Base-by-base conservation (phyloP, 2,888 invertebrate species). In the Helobdella robusta region DNA sequence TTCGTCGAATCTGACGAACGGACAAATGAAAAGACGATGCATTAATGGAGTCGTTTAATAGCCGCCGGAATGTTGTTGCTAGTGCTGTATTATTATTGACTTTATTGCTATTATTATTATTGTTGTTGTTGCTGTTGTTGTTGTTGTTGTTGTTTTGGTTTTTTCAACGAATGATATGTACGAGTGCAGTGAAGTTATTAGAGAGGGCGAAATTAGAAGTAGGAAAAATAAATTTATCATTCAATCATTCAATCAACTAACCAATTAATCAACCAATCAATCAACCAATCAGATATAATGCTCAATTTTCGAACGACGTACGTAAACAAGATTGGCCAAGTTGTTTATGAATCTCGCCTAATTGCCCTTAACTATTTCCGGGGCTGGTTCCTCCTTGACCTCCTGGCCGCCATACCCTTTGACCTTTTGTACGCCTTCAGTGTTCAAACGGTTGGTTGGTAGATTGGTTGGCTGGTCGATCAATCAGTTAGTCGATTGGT, bases 301-400 rank as follows among this genome's bases (percentile, higher is more conserved):
- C 85, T 95, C 73, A 94, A 94, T 84, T 94, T 94, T 83, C 87
- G 93, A 71, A 95, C 94, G 70, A 93, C 94, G 64, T 94, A 89
- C 81, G 92, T 94, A 72, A 93, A 89, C 81, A 87, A 87, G 77
- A 91, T 92, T 80, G 94, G 94, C 66, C 93, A 94, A 82, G 92
- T 94, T 66, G 91, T 95, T 68, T 91, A 91, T 68, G 87, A 90
- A 80, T 89, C 89, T 66, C 88, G 86, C 80, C 84, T 86, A 75
- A 93, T 95, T 80, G 91, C 92, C 70, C 83, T 90, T 76, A 91
- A 94, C 84, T 95, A 95, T 82, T 84, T 93, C 76, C 86, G 87
- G 77, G 88, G 89, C 72, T 95, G 94, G 94, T 93, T 93, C 82
- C 84, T 91, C 68, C 87, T 93, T 70, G 93, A 94, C 81, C 85